These are phyloP conservation scores for Drosophila arawakana DNA, from an alignment of 1,140 invertebrate genomes.

Conservation along the genomic window DNA sequence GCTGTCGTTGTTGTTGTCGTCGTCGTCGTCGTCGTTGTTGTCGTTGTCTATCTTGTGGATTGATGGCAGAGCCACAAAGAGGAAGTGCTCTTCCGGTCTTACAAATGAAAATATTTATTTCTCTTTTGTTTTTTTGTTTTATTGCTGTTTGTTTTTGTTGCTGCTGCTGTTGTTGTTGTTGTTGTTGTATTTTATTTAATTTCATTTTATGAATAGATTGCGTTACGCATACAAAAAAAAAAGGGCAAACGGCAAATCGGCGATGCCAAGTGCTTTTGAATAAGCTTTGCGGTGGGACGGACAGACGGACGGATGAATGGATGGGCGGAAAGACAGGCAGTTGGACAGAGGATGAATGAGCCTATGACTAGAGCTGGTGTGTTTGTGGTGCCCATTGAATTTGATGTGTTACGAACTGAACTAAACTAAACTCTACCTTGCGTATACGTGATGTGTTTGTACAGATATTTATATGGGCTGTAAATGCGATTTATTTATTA, in stretches of 20 bases:
- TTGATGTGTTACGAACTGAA: conserved; percentile 13
- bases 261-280: conserved; percentile 55
- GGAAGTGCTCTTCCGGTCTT: conserved; percentile 82
- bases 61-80: conserved; percentile 52
- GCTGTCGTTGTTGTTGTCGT: conserved; percentile 13
- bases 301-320: neutral
- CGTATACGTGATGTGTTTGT: conserved; percentile 51
- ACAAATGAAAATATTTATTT: conserved; percentile 82
- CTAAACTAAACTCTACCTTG: conserved; percentile 38
- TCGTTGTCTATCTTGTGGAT: conserved; percentile 45
- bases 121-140: conserved; percentile 52
- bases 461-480: conserved; percentile 11
- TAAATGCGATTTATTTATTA: conserved; percentile 79
- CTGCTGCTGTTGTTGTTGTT: conserved; percentile 8
- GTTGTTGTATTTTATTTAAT: conserved; percentile 72
- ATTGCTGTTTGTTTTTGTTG: conserved; percentile 10
- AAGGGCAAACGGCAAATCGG: conserved; percentile 43
- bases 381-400: neutral
- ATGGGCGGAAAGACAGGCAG: neutral
- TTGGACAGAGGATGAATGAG: neutral
- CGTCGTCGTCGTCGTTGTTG: neutral
- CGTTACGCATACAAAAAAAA: conserved; percentile 78
- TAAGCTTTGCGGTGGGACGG: conserved; percentile 57
- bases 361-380: conserved; percentile 3
- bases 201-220: conserved; percentile 83